These are phyloP conservation scores for Scaptodrosophila lebanonensis DNA, from an alignment of 1,140 invertebrate genomes.

Conservation along the genomic window DNA sequence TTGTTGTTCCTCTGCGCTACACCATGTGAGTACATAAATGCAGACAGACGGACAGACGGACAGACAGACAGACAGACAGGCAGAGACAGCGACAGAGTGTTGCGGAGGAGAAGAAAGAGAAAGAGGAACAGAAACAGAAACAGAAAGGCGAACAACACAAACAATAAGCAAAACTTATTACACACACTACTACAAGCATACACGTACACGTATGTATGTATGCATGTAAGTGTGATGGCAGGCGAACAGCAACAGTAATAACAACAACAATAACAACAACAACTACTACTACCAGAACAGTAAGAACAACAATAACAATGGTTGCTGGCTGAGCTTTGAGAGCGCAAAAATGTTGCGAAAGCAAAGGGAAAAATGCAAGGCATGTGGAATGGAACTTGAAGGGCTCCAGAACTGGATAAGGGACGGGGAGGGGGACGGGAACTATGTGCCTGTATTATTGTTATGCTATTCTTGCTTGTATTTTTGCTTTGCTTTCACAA, in stretches of 20 bases:
- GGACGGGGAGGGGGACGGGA: neutral
- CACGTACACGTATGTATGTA: neutral
- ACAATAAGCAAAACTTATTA: constrained; percentile 49
- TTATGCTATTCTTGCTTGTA: constrained; percentile 9
- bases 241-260: neutral
- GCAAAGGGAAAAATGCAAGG: too few species aligned
- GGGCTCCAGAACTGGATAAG: neutral
- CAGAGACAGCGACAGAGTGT: neutral
- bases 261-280: constrained; percentile 11
- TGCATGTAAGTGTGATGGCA: neutral
- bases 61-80: neutral
- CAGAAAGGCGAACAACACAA: constrained; percentile 17
- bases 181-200: too few species aligned
- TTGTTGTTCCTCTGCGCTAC: too few species aligned
- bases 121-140: neutral
- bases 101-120: constrained; percentile 12
- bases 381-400: too few species aligned
- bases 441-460: constrained; percentile 12
- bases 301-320: constrained; percentile 19
- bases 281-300: neutral
- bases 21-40: constrained; percentile 41
- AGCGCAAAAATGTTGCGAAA: constrained; percentile 27
- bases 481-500: constrained; percentile 8
- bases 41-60: constrained; percentile 4
- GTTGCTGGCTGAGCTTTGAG: constrained; percentile 18